Percentiles rank a stretch among this genome's conserved stretches.
Evolutionary conservation across 2,888 invertebrate species (phyloP).

Genomic region (Parnassius mnemosyne): DNA sequence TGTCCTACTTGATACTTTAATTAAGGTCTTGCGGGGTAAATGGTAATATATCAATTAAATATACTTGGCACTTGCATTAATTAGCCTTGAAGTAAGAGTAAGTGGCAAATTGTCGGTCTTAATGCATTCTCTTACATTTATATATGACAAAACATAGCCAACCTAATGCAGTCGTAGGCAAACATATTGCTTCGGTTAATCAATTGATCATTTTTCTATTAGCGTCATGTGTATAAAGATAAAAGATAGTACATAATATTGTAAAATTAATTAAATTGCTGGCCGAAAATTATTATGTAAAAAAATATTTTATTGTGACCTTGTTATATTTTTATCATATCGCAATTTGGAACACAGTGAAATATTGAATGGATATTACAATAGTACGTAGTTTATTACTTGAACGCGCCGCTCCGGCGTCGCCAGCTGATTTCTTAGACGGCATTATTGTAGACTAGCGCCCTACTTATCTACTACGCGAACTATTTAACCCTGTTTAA

Average conservation of each 20-base stretch:
- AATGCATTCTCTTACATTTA: not conserved
- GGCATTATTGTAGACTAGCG: conserved; percentile 35
- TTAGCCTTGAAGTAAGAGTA: conserved; percentile 16
- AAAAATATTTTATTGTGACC: not conserved
- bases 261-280: no score
- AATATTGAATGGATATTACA: conserved; percentile 51
- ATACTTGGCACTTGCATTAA: conserved; percentile 2
- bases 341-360: conserved; percentile 47
- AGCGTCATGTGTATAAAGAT: no score
- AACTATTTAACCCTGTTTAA: conserved; percentile 25
- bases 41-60: conserved; percentile 7
- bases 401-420: conserved; percentile 55
- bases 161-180: no score
- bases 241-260: no score
- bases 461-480: conserved; percentile 23
- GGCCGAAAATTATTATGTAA: no score
- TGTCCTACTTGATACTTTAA: not conserved
- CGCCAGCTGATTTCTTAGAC: conserved; percentile 43
- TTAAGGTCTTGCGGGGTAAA: conserved; percentile 11
- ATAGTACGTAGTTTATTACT: conserved; percentile 52
- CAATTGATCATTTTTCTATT: no score
- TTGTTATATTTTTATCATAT: conserved; percentile 9
- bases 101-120: conserved; percentile 1
- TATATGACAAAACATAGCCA: no score
- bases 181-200: no score